Base-by-base conservation (phyloP, 2,113 vertebrate species). In the Riparia riparia region DNA sequence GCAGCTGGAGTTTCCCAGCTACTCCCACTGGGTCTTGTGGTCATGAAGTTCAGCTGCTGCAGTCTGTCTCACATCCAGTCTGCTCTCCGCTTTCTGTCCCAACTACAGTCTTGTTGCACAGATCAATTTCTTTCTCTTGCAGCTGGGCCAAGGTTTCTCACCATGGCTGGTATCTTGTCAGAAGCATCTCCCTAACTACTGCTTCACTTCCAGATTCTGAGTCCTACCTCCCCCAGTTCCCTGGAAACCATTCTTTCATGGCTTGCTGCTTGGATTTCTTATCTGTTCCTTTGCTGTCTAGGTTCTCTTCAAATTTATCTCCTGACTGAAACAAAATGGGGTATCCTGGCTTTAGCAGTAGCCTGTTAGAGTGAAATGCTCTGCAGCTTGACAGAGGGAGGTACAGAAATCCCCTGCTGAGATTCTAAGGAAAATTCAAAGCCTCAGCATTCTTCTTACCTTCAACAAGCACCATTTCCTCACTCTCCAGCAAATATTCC, bases 341-440 rank as follows among this genome's bases (percentile, higher is more conserved):
- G 44, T 39, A 47, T 64, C 42, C 32, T 12, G 39, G 29, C 44
- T 89, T 58, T 37, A 89, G 63, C 1, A 0, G 49, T 26, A 82
- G 49, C 14, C 47, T 68, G 63, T 32, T 60, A n/a, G 71, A 84
- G n/a, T 49, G 64, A 72, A 87, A 57, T 54, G 18, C 22, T 94
- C 51, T 72, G 29, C 66, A 89, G 71, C 66, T 91, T 83, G 83
- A 51, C 53, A 60, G 47, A 85, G 24, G 7, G 28, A 47, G 32
- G 37, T 37, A 71, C 11, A 66, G 49, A 86, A 49, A 56, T 39
- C 25, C 12, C 17, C 63, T 69, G 76, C 64, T 60, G 63, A 34
- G 17, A 64, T 91, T 65, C 84, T 57, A 69, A 65, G 50, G 58
- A 91, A 91, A 91, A 93, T 57, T 69, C 14, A 83, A 94, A 83